Conservation (phyloP, 2,113 vertebrate species). For the Coturnix japonica region DNA sequence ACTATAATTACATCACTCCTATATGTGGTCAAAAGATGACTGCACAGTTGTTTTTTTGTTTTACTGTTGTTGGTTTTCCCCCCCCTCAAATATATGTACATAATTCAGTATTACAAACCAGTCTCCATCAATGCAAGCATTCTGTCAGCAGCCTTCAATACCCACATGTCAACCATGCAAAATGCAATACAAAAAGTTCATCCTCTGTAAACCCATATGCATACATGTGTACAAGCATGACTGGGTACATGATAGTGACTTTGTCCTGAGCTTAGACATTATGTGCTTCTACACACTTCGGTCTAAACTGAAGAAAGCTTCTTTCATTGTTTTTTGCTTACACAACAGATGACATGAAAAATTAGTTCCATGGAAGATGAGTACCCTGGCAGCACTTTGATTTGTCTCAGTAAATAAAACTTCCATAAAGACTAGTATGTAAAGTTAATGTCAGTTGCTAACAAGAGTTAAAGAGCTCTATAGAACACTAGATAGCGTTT, state of each 20-base stretch:
- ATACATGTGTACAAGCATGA: not conserved
- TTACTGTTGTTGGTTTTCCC: not conserved
- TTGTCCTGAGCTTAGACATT: not conserved
- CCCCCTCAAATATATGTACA: fast-evolving
- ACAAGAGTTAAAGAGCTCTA: not conserved
- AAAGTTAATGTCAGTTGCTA: not conserved
- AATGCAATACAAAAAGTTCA: fast-evolving
- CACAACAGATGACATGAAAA: not conserved
- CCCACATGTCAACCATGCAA: not conserved
- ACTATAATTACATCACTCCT: not conserved
- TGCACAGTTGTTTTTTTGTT: no score
- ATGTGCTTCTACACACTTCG: not conserved
- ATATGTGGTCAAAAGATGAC: not conserved
- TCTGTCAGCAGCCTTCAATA: not conserved
- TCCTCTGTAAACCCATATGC: no score
- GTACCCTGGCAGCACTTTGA: not conserved
- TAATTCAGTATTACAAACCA: not conserved
- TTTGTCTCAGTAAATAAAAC: slow-evolving; percentile 36
- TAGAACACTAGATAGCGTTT: not conserved
- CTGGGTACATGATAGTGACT: not conserved
- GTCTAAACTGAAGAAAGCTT: not conserved
- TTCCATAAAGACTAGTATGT: not conserved
- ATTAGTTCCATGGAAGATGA: slow-evolving; percentile 3
- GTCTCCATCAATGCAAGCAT: not conserved
- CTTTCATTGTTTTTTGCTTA: not conserved